Evolutionary conservation across 2,113 vertebrate species (phyloP).

Genomic region (Paracanthobrama guichenoti): DNA sequence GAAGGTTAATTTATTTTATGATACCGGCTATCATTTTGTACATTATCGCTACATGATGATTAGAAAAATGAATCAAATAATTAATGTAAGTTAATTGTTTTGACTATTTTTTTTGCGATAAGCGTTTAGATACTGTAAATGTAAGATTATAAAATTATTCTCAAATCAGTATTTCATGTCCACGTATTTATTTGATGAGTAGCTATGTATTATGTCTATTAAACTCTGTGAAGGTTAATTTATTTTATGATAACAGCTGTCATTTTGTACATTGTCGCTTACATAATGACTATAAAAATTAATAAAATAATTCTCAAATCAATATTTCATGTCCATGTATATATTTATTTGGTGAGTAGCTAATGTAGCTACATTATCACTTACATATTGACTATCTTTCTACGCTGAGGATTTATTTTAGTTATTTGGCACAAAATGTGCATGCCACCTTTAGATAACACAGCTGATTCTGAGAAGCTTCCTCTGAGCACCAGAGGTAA

Average conservation of each 20-base stretch:
- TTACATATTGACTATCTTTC: neutral
- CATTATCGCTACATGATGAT: too few relatives aligned
- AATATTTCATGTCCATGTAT: neutral
- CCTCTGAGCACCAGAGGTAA: neutral
- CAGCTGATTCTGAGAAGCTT: neutral
- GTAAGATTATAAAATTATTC: neutral
- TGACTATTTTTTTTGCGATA: neutral
- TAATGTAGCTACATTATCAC: neutral
- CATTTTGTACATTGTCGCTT: neutral
- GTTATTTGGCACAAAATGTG: neutral
- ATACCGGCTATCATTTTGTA: too few relatives aligned
- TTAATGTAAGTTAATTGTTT: too few relatives aligned
- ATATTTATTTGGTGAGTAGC: neutral
- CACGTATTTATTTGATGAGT: neutral
- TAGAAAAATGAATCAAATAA: too few relatives aligned
- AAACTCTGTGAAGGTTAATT: neutral
- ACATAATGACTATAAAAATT: neutral
- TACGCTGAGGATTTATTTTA: slow-evolving; percentile 1
- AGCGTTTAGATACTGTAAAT: neutral
- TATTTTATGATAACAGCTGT: neutral
- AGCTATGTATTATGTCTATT: neutral
- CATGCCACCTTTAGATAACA: neutral
- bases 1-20: too few relatives aligned
- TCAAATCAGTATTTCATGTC: neutral
- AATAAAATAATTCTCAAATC: neutral